Evolutionary conservation across 2,888 invertebrate species (phyloP), one percentile per base, ranked within the genome.

Genomic region (Drosophila neutralis): DNA sequence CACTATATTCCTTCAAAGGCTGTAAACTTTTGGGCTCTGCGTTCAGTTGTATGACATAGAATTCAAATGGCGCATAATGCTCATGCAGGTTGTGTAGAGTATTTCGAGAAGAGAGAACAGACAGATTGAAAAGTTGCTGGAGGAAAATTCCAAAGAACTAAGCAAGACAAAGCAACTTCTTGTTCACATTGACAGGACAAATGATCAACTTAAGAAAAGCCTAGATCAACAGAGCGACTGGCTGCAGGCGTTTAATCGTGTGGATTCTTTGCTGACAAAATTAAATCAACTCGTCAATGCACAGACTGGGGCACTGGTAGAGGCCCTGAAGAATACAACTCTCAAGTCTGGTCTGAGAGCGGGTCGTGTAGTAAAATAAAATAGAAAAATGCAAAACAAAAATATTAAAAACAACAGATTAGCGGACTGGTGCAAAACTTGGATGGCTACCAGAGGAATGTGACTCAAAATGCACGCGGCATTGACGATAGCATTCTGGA

Each of bases 401-500:
- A 24, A 24, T 24, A 24, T 24, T 24, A 2, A 24, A 2, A 77
- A 11, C 59, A 80, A n/a, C 58, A 83, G n/a, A 66, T 83, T 10
- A 38, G 40, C 13, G 45, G 42, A 0, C 48, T 83, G 18, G 78
- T 78, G 48, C 52, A 58, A 8, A 86, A 84, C 29, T 27, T 84
- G 48, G 87, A 89, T 18, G 78, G 49, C 7, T 81, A 83, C 18
- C 81, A 89, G 33, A 64, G 58, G 18, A 66, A 83, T 36, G 58
- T 78, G 5, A 11, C 83, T 0, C 54, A 48, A 3, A 81, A 57
- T 60, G 68, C 72, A 1, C 71, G 69, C 21, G 45, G 53, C 35
- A 71, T 84, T 36, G 89, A 86, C 18, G 60, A 65, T 24, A 80
- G 56, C 35, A 78, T 84, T 35, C 45, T 74, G 18, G 78, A 67